phyloP scores from a whole-genome alignment of 2,113 vertebrate species.

The Deroptyus accipitrinus region DNA sequence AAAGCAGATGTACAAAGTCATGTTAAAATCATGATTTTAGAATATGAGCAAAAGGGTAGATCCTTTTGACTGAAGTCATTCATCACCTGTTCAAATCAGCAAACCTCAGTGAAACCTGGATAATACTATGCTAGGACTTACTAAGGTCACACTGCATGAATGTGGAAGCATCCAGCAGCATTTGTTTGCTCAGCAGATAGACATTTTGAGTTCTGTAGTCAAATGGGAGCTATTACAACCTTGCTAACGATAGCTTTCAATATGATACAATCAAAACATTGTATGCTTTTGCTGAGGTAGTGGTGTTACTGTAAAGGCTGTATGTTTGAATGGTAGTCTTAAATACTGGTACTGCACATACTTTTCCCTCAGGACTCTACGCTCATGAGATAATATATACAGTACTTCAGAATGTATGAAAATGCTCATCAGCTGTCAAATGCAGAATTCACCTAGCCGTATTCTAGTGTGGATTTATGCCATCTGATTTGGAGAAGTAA shows the following conservation, averaged over 20 bases:
- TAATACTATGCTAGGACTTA: not conserved
- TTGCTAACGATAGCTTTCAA: not conserved
- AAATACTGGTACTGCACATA: not conserved
- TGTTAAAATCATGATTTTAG: not conserved
- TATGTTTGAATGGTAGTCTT: not conserved
- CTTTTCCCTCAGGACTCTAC: not conserved
- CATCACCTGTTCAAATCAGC: not conserved
- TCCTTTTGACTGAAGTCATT: not conserved
- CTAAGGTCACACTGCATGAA: not conserved
- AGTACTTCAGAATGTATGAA: not conserved
- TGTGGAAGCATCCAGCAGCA: not conserved
- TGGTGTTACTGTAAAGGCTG: not conserved
- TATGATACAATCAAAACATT: not conserved
- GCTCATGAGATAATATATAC: not conserved
- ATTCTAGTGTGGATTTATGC: not conserved
- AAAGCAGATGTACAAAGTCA: not conserved
- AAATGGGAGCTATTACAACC: not conserved
- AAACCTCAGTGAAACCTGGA: not conserved
- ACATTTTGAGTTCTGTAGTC: not conserved
- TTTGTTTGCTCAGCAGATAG: not conserved
- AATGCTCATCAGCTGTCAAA: not conserved
- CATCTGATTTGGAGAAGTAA: not conserved
- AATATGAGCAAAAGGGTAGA: not conserved
- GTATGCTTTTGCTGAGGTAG: not conserved
- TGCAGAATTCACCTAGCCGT: not conserved